Evolutionary conservation across 2,113 vertebrate species (phyloP).

Genomic region (Nicator chloris): DNA sequence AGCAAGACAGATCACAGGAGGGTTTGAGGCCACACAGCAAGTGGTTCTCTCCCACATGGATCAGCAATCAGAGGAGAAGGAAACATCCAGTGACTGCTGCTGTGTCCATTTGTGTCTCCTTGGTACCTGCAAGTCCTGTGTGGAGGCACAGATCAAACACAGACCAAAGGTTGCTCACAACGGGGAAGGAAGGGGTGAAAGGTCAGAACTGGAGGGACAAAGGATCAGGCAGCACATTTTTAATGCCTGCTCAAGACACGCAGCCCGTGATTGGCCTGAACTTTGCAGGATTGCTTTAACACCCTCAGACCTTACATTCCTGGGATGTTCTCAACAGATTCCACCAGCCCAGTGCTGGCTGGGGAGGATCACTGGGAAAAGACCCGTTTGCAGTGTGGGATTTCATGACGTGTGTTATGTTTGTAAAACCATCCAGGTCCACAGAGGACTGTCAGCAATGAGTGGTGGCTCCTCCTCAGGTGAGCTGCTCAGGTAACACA

Average conservation of each 20-base stretch:
- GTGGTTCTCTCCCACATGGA: background rate
- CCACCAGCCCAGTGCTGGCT: background rate
- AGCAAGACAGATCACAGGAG: background rate
- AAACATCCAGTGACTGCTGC: background rate
- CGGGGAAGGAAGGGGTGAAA: background rate
- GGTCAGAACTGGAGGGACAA: background rate
- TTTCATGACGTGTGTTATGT: background rate
- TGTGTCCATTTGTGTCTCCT: background rate
- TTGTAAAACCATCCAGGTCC: background rate
- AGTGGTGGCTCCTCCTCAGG: background rate
- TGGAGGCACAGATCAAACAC: background rate
- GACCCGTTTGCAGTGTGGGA: background rate
- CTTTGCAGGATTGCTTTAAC: background rate
- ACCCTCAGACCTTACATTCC: background rate
- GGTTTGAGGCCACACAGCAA: background rate
- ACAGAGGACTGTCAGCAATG: background rate
- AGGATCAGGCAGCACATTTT: background rate
- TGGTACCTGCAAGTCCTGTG: background rate
- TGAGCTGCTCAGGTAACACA: background rate
- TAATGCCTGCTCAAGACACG: background rate
- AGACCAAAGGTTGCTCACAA: background rate
- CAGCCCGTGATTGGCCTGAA: background rate
- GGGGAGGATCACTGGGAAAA: background rate
- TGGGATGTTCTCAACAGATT: background rate
- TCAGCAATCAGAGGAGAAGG: background rate